These are phyloP conservation scores for Bemisia tabaci DNA, from an alignment of 1,140 invertebrate genomes.

Conservation along the genomic window DNA sequence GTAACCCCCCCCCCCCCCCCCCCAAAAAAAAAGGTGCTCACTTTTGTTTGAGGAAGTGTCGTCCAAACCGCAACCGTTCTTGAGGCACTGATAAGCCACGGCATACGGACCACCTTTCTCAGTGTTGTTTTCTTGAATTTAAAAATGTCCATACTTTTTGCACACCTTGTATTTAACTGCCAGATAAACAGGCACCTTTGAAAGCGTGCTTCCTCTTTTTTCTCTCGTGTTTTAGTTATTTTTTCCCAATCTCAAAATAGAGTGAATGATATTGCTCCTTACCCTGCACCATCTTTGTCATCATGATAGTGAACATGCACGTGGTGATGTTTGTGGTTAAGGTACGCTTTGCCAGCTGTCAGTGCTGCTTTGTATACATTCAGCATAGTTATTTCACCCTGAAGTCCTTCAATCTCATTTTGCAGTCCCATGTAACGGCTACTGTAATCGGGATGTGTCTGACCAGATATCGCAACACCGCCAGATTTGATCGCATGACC, in stretches of 20 bases:
- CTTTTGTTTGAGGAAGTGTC: no score
- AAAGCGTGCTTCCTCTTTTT: no score
- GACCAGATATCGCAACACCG: constrained; percentile 55
- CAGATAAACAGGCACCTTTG: no score
- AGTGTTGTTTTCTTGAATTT: no score
- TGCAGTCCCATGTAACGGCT: constrained; percentile 38
- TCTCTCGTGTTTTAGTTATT: no score
- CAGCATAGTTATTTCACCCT: constrained; percentile 63
- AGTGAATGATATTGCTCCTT: constrained; percentile 29
- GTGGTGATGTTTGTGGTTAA: constrained; percentile 70
- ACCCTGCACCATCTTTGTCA: constrained; percentile 31
- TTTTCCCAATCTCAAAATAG: neutral
- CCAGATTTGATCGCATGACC: constrained; percentile 60
- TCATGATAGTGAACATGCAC: constrained; percentile 62
- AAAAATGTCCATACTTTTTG: no score
- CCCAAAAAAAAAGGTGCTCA: no score
- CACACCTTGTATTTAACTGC: no score
- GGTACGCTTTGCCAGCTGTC: constrained; percentile 65
- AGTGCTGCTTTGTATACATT: constrained; percentile 62
- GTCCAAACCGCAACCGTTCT: no score
- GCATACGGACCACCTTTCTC: no score
- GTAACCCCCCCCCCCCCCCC: no score
- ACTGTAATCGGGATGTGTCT: constrained; percentile 44
- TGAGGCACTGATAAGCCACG: no score
- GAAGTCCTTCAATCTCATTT: constrained; percentile 40